Percentiles rank a stretch among this genome's conserved stretches.
Conservation (phyloP, 2,797 vertebrate species). For the Gobio occitaniae region DNA sequence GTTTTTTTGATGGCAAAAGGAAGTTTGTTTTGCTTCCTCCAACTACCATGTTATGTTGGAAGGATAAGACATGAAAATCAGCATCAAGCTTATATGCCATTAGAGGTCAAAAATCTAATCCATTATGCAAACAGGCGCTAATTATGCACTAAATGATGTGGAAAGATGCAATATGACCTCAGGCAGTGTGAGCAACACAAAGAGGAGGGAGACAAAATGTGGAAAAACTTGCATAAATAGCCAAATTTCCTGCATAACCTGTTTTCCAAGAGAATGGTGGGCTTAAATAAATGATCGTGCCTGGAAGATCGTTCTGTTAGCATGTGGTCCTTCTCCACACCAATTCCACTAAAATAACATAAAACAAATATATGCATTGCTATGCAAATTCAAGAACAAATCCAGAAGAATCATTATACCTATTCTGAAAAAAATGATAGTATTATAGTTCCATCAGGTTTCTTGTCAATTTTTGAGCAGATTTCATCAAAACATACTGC, state of each 20-base stretch:
- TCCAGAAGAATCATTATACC: neutral
- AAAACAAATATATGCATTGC: neutral
- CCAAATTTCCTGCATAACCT: constrained; percentile 73
- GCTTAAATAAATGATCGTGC: constrained; percentile 49
- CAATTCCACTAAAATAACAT: neutral
- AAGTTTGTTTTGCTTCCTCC: constrained; percentile 46
- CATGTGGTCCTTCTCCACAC: constrained; percentile 35
- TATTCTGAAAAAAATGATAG: neutral
- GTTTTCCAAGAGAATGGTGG: constrained; percentile 60
- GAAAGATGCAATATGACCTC: constrained; percentile 76
- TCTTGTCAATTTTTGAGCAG: neutral
- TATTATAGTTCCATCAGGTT: neutral
- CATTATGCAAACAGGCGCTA: constrained; percentile 73
- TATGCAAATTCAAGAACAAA: constrained; percentile 8
- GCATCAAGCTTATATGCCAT: constrained; percentile 42
- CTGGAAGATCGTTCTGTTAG: constrained; percentile 44
- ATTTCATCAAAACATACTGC: neutral
- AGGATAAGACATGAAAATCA: constrained; percentile 55
- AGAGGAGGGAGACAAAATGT: constrained; percentile 75
- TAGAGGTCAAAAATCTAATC: constrained; percentile 62
- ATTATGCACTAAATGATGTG: constrained; percentile 82
- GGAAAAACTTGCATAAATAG: constrained; percentile 81
- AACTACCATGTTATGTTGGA: constrained; percentile 46
- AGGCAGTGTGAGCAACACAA: constrained; percentile 68
- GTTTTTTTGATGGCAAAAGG: neutral